Evolutionary conservation across 37 sponge, comb jelly and placozoan species (phyloP).

Genomic region (Ephydatia muelleri): DNA sequence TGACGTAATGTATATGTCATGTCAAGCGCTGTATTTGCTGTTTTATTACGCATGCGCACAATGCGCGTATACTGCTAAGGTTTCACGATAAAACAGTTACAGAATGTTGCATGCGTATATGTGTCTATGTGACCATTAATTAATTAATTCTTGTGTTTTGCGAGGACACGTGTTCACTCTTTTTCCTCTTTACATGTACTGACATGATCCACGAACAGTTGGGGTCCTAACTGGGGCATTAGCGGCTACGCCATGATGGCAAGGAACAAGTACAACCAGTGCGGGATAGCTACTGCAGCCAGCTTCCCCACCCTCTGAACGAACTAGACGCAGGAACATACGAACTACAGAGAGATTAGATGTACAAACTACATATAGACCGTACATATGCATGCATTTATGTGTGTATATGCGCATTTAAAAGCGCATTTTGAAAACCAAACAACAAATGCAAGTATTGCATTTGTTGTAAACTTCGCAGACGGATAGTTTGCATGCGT

Average conservation of each 20-base stretch:
- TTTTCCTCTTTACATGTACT: too few species aligned
- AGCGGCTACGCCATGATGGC: slow-evolving; percentile 50
- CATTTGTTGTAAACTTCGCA: slow-evolving; percentile 48
- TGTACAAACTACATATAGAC: neutral
- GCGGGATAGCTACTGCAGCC: slow-evolving; percentile 59
- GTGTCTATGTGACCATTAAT: too few species aligned
- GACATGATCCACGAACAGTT: too few species aligned
- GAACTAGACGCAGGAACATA: neutral
- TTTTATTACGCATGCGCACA: too few species aligned
- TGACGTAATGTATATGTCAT: neutral
- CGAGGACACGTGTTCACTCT: too few species aligned
- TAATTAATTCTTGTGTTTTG: too few species aligned
- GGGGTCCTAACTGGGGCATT: slow-evolving; percentile 53
- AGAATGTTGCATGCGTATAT: too few species aligned
- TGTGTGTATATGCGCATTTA: slow-evolving; percentile 31
- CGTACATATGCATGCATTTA: neutral
- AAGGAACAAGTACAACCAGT: slow-evolving; percentile 41
- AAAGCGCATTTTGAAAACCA: slow-evolving; percentile 29
- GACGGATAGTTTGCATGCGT: neutral
- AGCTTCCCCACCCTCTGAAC: slow-evolving; percentile 38
- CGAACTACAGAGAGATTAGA: neutral
- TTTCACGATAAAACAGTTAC: too few species aligned
- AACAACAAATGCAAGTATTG: slow-evolving; percentile 41
- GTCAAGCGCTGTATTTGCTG: too few species aligned
- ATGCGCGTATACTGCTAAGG: too few species aligned